phyloP scores from a whole-genome alignment of 2,113 vertebrate genomes.

The Pterocles gutturalis region DNA sequence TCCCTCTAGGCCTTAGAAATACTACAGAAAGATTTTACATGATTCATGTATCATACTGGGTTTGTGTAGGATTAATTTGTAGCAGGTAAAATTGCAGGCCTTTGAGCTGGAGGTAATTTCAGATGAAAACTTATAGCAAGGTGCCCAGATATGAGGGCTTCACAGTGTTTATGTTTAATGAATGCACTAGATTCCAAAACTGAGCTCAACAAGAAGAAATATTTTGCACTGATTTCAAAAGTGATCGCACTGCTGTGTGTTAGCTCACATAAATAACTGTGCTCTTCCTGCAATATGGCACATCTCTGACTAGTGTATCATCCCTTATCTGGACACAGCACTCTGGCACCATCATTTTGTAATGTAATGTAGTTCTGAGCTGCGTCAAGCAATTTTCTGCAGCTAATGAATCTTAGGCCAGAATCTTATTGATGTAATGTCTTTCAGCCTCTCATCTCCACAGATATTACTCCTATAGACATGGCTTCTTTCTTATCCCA shows the following conservation, averaged over 20 bases:
- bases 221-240: constrained; percentile 28
- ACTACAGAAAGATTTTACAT: constrained; percentile 1
- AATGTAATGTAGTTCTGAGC: background rate
- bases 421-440: background rate
- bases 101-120: constrained; percentile 14
- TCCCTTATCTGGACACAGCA: background rate
- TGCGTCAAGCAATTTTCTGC: background rate
- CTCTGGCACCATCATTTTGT: background rate
- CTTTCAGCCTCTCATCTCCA: background rate
- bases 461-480: background rate
- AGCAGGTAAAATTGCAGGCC: background rate
- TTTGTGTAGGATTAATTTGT: constrained; percentile 20
- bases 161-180: background rate
- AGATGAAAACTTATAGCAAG: background rate
- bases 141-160: background rate
- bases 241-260: background rate
- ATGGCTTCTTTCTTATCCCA: background rate
- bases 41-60: background rate
- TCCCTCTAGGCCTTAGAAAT: constrained; percentile 3
- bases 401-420: background rate
- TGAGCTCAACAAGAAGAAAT: constrained; percentile 23
- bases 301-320: background rate
- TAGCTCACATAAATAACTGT: background rate
- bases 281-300: background rate
- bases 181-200: background rate